Percentiles rank a stretch among this genome's conserved stretches.
These are phyloP conservation scores for Tholera decimalis DNA, from an alignment of 2,888 invertebrate genomes.

Conservation along the genomic window DNA sequence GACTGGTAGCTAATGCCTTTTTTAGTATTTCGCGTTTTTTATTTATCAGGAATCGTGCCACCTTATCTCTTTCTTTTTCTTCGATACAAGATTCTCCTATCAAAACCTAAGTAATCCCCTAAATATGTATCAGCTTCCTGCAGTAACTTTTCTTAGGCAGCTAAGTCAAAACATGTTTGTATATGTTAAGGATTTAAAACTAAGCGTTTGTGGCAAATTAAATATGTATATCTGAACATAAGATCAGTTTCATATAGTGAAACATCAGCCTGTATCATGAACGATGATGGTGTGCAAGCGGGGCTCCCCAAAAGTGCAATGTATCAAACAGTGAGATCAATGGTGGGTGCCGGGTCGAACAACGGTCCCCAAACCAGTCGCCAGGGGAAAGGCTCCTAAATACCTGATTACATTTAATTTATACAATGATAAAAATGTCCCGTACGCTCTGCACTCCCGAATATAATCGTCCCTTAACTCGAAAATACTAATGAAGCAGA, in stretches of 20 bases:
- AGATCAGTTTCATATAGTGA: neutral
- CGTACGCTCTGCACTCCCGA: slow-evolving; percentile 68
- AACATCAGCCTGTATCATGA: slow-evolving; percentile 74
- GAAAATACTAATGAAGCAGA: slow-evolving; percentile 48
- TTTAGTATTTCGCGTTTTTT: no score
- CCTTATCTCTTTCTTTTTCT: neutral
- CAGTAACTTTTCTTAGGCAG: neutral
- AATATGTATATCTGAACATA: neutral
- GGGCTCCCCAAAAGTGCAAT: slow-evolving; percentile 86
- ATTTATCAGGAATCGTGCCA: neutral
- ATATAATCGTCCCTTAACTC: slow-evolving; percentile 60
- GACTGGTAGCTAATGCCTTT: no score
- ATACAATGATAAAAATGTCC: slow-evolving; percentile 75
- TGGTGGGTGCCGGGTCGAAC: slow-evolving; percentile 79
- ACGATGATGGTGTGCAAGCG: slow-evolving; percentile 74
- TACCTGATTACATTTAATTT: slow-evolving; percentile 73
- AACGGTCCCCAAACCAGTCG: slow-evolving; percentile 88
- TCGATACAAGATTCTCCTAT: neutral
- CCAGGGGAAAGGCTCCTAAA: slow-evolving; percentile 69
- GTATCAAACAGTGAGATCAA: slow-evolving; percentile 85
- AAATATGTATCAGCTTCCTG: neutral
- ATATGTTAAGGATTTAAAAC: neutral
- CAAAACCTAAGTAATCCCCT: no score
- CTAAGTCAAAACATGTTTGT: neutral
- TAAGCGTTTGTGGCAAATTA: neutral